phyloP scores from a whole-genome alignment of 2,113 vertebrate genomes.

The Platichthys stellatus region DNA sequence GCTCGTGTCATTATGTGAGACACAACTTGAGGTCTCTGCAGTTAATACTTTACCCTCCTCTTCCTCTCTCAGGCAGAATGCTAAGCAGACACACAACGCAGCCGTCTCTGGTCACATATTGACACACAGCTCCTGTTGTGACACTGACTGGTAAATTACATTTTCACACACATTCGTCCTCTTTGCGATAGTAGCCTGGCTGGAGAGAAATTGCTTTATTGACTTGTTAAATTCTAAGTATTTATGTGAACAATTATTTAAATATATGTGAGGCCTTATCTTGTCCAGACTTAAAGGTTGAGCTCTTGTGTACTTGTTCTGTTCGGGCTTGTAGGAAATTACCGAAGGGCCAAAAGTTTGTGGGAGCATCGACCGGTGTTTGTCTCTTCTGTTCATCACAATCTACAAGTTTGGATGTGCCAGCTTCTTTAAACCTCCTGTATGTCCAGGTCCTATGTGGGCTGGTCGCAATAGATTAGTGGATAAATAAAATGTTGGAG shows the following conservation, averaged over 20 bases:
- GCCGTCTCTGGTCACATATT: conserved; percentile 58
- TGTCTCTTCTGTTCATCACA: no score
- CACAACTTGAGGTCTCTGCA: conserved; percentile 49
- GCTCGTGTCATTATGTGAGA: conserved; percentile 63
- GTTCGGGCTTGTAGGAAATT: not conserved
- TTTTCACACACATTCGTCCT: conserved; percentile 39
- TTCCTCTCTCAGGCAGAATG: conserved; percentile 58
- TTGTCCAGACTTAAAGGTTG: not conserved
- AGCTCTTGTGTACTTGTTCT: not conserved
- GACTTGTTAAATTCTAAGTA: conserved; percentile 26
- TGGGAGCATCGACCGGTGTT: no score
- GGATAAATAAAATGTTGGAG: no score
- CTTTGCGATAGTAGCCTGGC: conserved; percentile 9
- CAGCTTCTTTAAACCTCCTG: no score
- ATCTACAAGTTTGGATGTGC: no score
- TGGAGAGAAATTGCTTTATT: conserved; percentile 25
- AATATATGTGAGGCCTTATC: conserved; percentile 8
- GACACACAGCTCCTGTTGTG: conserved; percentile 46
- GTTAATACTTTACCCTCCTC: conserved; percentile 57
- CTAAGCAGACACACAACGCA: conserved; percentile 57
- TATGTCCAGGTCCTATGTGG: no score
- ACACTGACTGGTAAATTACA: conserved; percentile 60
- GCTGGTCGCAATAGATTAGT: no score
- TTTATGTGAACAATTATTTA: conserved; percentile 14
- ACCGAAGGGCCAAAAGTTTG: not conserved